Evolutionary conservation across 2,113 vertebrate genomes (phyloP).

Genomic region (Asarcornis scutulata): DNA sequence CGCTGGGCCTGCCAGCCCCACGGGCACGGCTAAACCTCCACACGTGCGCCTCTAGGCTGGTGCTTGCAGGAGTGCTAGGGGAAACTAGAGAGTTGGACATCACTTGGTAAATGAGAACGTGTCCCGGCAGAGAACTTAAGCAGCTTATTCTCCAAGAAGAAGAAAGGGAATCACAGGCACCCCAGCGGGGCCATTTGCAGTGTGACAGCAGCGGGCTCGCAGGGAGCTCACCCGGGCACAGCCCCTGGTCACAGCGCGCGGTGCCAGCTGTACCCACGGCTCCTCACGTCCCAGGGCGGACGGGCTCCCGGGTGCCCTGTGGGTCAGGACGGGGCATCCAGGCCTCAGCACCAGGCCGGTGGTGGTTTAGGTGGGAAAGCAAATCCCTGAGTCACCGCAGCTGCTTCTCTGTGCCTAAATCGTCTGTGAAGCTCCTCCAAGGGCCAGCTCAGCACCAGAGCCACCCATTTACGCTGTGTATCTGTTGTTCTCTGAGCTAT

Average conservation of each 20-base stretch:
- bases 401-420: neutral
- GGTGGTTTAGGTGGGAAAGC: neutral
- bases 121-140: neutral
- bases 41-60: neutral
- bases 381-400: neutral
- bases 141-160: neutral
- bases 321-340: too few species aligned
- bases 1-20: too few species aligned
- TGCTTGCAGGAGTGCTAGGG: neutral
- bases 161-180: too few species aligned
- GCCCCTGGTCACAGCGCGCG: accelerated
- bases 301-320: neutral
- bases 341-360: too few species aligned
- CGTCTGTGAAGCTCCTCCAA: neutral
- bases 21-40: neutral
- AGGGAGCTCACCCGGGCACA: neutral
- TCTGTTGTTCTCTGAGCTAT: neutral
- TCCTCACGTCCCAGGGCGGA: accelerated
- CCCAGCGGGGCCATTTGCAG: neutral
- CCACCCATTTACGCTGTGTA: neutral
- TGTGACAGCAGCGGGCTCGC: too few species aligned
- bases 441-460: neutral
- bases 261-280: accelerated
- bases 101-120: neutral
- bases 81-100: neutral